These are phyloP conservation scores for Gallinago nigripennis DNA, from an alignment of 2,797 vertebrate species.

Conservation along the genomic window DNA sequence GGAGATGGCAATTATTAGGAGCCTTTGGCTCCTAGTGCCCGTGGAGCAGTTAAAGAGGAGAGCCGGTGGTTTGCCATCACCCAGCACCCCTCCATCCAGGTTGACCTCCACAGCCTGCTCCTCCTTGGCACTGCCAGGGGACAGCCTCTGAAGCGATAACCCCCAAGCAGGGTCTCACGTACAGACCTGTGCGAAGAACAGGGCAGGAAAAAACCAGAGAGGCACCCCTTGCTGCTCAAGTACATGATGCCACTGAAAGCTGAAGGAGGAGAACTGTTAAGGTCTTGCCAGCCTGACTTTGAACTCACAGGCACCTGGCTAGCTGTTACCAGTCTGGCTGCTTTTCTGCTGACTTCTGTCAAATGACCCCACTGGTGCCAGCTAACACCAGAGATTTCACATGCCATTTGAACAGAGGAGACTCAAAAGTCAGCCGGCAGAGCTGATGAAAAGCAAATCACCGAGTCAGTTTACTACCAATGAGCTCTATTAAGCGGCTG, in stretches of 20 bases:
- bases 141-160: neutral
- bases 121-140: neutral
- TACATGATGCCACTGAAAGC: neutral
- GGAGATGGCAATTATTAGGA: neutral
- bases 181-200: neutral
- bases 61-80: fast-evolving
- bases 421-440: neutral
- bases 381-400: constrained; percentile 15
- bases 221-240: neutral
- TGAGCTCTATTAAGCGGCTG: constrained; percentile 53
- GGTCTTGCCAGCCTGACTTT: neutral
- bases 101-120: neutral
- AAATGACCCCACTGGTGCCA: neutral
- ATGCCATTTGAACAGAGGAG: constrained; percentile 1
- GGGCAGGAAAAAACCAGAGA: neutral
- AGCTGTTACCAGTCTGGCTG: neutral
- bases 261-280: neutral
- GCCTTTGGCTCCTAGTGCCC: neutral
- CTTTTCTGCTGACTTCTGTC: neutral
- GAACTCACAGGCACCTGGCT: neutral
- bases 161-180: fast-evolving
- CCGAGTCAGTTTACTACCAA: constrained; percentile 19
- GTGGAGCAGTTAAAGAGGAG: neutral
- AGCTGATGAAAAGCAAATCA: constrained; percentile 60
- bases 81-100: neutral